Evolutionary conservation across 2,888 invertebrate species (phyloP).

Genomic region (Endomychus coccineus): DNA sequence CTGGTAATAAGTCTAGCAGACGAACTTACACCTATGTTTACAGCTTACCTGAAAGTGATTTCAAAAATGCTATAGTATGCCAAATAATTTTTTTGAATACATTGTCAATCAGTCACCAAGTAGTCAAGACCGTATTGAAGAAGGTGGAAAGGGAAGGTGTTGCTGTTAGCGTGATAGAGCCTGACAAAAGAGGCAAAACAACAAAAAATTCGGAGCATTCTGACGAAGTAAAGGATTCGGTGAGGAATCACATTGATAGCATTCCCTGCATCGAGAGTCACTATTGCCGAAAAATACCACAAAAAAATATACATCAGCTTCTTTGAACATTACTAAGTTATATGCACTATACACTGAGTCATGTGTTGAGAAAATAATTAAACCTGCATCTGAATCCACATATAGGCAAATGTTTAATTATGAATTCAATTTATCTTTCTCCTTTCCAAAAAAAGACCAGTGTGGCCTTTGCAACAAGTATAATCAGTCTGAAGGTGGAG

Average conservation of each 20-base stretch:
- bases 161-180: too few species aligned
- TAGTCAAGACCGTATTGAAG: too few species aligned
- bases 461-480: too few species aligned
- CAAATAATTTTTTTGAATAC: too few species aligned
- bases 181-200: slow-evolving; percentile 18
- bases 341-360: slow-evolving; percentile 15
- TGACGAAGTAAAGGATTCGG: slow-evolving; percentile 17
- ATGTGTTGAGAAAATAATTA: slow-evolving; percentile 15
- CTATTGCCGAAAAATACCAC: slow-evolving; percentile 17
- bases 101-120: too few species aligned
- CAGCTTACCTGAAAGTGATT: too few species aligned
- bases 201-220: slow-evolving; percentile 18
- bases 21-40: too few species aligned
- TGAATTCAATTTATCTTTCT: slow-evolving; percentile 27
- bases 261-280: slow-evolving; percentile 21
- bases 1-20: too few species aligned
- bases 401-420: slow-evolving; percentile 23
- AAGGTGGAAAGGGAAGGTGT: too few species aligned
- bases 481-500: too few species aligned
- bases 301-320: slow-evolving; percentile 11
- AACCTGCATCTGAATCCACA: slow-evolving; percentile 14
- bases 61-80: too few species aligned
- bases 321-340: slow-evolving; percentile 19
- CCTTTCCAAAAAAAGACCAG: slow-evolving; percentile 25
- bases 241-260: slow-evolving; percentile 18